Evolutionary conservation across 2,888 invertebrate genomes (phyloP).

Genomic region (Watsonalla binaria): DNA sequence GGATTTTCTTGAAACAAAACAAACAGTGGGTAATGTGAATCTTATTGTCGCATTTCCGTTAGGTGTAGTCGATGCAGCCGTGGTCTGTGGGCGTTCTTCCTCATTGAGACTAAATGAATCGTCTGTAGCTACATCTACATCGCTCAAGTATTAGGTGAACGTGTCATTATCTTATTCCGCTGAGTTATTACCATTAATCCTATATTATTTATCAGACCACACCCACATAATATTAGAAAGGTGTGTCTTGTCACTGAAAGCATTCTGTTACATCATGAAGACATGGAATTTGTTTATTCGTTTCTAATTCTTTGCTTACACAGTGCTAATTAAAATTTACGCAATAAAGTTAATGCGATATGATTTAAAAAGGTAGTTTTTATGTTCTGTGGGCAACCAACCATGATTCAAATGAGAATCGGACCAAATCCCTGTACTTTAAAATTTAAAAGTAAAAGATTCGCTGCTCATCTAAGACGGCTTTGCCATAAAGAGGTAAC

Average conservation of each 20-base stretch:
- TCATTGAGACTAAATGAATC: constrained; percentile 52
- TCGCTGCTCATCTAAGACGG: too few relatives aligned
- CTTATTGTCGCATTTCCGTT: constrained; percentile 30
- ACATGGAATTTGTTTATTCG: background rate
- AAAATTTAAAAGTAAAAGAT: too few relatives aligned
- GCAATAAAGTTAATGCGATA: background rate
- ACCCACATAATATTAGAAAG: background rate
- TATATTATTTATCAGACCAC: background rate
- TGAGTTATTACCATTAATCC: background rate
- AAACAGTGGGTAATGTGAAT: background rate
- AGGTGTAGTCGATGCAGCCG: constrained; percentile 26
- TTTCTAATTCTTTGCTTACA: background rate
- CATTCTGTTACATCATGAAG: background rate
- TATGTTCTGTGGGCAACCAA: too few relatives aligned
- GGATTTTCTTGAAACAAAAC: background rate
- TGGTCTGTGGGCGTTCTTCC: constrained; percentile 56
- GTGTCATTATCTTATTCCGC: background rate
- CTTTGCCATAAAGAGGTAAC: too few relatives aligned
- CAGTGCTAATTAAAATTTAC: background rate
- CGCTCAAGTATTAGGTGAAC: constrained; percentile 1
- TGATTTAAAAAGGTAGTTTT: too few relatives aligned
- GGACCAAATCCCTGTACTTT: too few relatives aligned
- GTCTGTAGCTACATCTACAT: constrained; percentile 12
- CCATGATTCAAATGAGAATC: too few relatives aligned
- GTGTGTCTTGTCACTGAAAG: background rate